Conservation (phyloP, 1,140 invertebrate species). For the Condylostylus longicornis region DNA sequence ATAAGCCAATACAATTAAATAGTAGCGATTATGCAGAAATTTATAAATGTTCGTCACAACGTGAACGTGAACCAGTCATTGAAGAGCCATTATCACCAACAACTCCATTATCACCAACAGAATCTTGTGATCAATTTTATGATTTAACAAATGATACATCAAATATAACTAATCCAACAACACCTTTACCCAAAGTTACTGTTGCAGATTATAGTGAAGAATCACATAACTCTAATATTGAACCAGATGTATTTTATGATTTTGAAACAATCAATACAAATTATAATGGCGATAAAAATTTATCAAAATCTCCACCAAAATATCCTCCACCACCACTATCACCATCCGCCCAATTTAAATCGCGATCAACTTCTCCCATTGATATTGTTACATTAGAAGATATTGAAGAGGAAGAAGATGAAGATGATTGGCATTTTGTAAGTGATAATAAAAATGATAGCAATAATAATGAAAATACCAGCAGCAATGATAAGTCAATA, state of each 20-base stretch:
- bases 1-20: slow-evolving; percentile 7
- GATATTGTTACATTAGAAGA: too few species aligned
- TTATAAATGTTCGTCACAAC: not conserved
- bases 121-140: not conserved
- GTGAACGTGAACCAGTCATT: not conserved
- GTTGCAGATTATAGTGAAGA: slow-evolving; percentile 21
- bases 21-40: not conserved
- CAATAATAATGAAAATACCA: not conserved
- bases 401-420: too few species aligned
- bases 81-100: not conserved
- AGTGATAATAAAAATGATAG: not conserved
- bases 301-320: slow-evolving; percentile 14
- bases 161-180: too few species aligned
- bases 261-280: slow-evolving; percentile 11
- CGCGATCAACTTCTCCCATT: slow-evolving; percentile 14
- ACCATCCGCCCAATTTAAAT: slow-evolving; percentile 9
- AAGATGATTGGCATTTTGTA: not conserved
- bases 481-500: slow-evolving; percentile 24
- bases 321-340: slow-evolving; percentile 9
- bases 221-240: not conserved
- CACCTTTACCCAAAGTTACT: slow-evolving; percentile 26
- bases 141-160: not conserved
- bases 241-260: slow-evolving; percentile 19
- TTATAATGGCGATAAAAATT: slow-evolving; percentile 4
- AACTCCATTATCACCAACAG: not conserved